phyloP scores from a whole-genome alignment of 2,888 invertebrate species.

The Achlya flavicornis region DNA sequence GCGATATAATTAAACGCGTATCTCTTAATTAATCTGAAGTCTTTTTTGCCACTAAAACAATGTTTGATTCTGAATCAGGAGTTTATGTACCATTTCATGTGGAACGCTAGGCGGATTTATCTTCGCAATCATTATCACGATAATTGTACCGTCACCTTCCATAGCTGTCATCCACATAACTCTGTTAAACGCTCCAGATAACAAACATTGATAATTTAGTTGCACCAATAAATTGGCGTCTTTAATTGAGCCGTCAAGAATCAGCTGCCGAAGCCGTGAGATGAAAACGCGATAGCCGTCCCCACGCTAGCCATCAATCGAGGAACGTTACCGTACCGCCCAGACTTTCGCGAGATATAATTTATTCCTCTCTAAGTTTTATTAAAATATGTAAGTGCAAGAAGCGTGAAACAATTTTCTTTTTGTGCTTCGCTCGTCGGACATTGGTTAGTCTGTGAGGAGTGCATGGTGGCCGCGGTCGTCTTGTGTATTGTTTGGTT shows the following conservation, averaged over 20 bases:
- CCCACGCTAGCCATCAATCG: slow-evolving; percentile 60
- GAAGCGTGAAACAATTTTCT: slow-evolving; percentile 82
- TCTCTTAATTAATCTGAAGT: not conserved
- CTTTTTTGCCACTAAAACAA: not conserved
- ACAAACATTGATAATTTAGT: slow-evolving; percentile 41
- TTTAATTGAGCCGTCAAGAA: slow-evolving; percentile 62
- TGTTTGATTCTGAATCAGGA: too few relatives aligned
- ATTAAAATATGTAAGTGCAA: slow-evolving; percentile 78
- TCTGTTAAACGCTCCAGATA: slow-evolving; percentile 18
- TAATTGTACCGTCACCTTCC: not conserved
- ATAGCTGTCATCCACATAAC: slow-evolving; percentile 14
- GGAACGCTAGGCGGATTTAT: not conserved
- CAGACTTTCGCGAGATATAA: slow-evolving; percentile 78
- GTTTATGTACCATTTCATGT: not conserved
- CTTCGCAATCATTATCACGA: not conserved
- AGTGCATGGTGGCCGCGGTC: slow-evolving; percentile 64
- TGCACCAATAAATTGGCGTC: slow-evolving; percentile 49
- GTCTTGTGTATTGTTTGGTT: slow-evolving; percentile 41
- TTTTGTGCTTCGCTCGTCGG: slow-evolving; percentile 65
- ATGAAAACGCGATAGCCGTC: slow-evolving; percentile 74
- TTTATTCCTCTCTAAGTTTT: slow-evolving; percentile 74
- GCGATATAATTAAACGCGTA: not conserved
- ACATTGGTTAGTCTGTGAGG: slow-evolving; percentile 65
- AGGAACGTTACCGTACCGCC: slow-evolving; percentile 55
- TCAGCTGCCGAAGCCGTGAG: slow-evolving; percentile 52